Evolutionary conservation across 37 sponge, comb jelly and placozoan species (phyloP), one percentile per base, ranked within the genome.

Genomic region (Chondrosia reniformis): DNA sequence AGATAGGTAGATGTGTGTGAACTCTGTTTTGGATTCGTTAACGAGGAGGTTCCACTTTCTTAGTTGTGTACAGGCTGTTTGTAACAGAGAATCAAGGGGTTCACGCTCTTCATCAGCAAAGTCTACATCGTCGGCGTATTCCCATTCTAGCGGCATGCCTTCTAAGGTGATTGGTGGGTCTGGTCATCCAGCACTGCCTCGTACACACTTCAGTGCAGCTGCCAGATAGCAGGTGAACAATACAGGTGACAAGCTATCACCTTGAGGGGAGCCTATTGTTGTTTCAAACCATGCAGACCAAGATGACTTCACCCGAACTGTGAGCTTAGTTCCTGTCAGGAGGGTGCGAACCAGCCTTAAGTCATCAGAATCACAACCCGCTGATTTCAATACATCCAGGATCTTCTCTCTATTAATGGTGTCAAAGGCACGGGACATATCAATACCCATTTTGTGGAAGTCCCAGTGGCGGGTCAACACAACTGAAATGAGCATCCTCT

Each of bases 71-170:
- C 19, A 42, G 17, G 63, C 59, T 12, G 39, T 37, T 63, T 65
- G 79, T 12, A 79, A 33, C 4, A 79, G 24, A 32, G 22, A 4
- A n/a, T 4, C 19, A 13, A 79, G 66, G 3, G 13, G 4, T 28
- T 59, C 62, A 8, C 8, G 46, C 24, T 59, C 64, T 33, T 79
- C 42, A 63, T 79, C 45, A 22, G 40, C 44, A 27, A 79, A 79
- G 42, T 79, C 79, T 40, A 79, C 79, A 79, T 79, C 79, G 41
- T 79, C 79, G 10, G 79, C 66, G 49, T 79, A 79, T 61, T 79
- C 79, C 65, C 64, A 79, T 42, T 79, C 79, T 17, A 57, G 65
- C 7, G 79, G 79, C 45, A 79, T 6, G 3, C 42, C 46, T 9
- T 42, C 25, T 8, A 40, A 41, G 24, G 64, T 42, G 38, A 63